Conservation (phyloP, 2,113 vertebrate species). For the Phycodurus eques region DNA sequence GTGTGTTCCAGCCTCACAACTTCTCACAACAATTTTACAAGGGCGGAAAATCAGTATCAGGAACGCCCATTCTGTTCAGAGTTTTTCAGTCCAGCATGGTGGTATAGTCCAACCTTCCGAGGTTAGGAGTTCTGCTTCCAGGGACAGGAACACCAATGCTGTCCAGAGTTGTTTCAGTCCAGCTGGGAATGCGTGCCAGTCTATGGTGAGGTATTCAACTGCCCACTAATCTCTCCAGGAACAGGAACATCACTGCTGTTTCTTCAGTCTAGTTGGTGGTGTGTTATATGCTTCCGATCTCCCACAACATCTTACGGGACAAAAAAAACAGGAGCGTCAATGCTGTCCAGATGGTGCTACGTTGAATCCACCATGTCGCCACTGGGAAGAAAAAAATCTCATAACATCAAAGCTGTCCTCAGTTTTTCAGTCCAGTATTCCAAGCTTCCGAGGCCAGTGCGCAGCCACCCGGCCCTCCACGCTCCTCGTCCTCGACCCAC, state of each 20-base stretch:
- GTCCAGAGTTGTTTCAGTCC: not conserved
- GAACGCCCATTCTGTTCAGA: not conserved
- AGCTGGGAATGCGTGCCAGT: not conserved
- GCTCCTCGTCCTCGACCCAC: constrained; percentile 42
- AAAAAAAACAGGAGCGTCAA: not conserved
- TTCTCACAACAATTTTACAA: not conserved
- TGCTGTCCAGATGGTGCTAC: not conserved
- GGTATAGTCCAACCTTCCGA: too few species aligned
- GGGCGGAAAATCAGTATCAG: not conserved
- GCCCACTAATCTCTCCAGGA: not conserved
- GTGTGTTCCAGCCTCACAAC: not conserved
- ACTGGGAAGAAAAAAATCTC: not conserved
- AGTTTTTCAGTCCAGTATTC: not conserved
- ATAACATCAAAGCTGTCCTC: not conserved
- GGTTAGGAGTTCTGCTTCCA: not conserved
- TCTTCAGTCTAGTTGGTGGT: not conserved
- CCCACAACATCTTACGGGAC: too few species aligned
- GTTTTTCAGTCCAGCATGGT: too few species aligned
- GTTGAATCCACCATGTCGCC: constrained; percentile 9
- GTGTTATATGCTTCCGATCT: not conserved
- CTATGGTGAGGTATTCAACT: not conserved
- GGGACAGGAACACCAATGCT: not conserved
- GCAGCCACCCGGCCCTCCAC: constrained; percentile 8
- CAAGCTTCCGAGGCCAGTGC: not conserved
- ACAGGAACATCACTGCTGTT: not conserved